These are phyloP conservation scores for Erpetoichthys calabaricus DNA, from an alignment of 2,797 vertebrate species.

Conservation along the genomic window DNA sequence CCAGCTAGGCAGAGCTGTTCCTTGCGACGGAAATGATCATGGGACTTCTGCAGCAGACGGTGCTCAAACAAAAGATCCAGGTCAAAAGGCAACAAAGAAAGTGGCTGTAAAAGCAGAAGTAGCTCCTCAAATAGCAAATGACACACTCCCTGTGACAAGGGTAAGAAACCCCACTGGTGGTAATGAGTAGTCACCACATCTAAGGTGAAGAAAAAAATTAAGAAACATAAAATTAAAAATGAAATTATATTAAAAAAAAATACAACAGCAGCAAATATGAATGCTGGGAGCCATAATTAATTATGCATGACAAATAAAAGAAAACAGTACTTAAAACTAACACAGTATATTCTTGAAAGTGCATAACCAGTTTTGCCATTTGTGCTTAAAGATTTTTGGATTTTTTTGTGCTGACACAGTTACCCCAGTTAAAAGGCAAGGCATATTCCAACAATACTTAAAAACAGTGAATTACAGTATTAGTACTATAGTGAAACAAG, in stretches of 20 bases:
- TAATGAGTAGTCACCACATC: conserved; percentile 79
- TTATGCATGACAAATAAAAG: too few relatives aligned
- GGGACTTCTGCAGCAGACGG: conserved; percentile 68
- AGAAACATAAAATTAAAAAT: not conserved
- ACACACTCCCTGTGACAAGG: conserved; percentile 69
- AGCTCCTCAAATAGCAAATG: conserved; percentile 79
- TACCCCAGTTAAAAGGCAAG: too few relatives aligned
- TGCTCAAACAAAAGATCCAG: conserved; percentile 85
- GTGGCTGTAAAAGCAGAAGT: conserved; percentile 81
- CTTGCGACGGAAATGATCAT: conserved; percentile 75
- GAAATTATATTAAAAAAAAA: not conserved
- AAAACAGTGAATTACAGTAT: too few relatives aligned
- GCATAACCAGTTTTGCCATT: too few relatives aligned
- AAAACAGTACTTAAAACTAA: too few relatives aligned
- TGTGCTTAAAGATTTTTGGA: too few relatives aligned
- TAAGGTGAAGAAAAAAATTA: conserved; percentile 21
- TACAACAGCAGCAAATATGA: not conserved
- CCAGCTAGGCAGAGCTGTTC: conserved; percentile 73
- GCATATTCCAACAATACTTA: too few relatives aligned
- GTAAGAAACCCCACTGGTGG: conserved; percentile 76
- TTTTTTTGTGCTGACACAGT: too few relatives aligned
- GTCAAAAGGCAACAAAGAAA: conserved; percentile 87
- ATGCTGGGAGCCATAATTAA: too few relatives aligned
- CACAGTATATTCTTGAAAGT: too few relatives aligned
- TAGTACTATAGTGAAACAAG: too few relatives aligned